Conservation (phyloP, 92 coral and sea anemone species). For the Epizoanthus stellaris region DNA sequence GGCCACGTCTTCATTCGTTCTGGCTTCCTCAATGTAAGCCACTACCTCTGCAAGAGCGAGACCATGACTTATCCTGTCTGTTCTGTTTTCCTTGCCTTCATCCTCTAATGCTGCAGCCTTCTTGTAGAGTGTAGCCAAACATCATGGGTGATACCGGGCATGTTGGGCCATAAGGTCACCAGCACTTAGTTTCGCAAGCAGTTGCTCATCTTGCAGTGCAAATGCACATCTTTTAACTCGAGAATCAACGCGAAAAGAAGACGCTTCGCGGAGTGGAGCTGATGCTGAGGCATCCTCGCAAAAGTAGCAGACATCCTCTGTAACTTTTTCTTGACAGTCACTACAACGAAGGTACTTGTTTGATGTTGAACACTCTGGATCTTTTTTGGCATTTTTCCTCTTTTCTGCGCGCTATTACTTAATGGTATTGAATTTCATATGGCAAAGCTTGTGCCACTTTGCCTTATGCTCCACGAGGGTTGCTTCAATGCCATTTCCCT, state of each 20-base stretch:
- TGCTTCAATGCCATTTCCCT: neutral
- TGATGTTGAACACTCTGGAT: neutral
- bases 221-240: neutral
- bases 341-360: neutral
- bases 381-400: neutral
- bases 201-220: neutral
- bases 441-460: constrained; percentile 15
- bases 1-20: neutral
- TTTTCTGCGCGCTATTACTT: no score
- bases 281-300: constrained; percentile 10
- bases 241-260: neutral
- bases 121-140: constrained; percentile 2
- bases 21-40: constrained; percentile 44
- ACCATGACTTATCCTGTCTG: neutral
- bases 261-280: neutral
- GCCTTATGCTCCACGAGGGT: neutral
- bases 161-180: constrained; percentile 2
- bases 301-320: neutral
- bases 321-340: neutral
- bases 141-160: neutral
- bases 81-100: neutral
- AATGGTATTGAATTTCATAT: neutral
- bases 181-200: constrained; percentile 9
- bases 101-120: neutral
- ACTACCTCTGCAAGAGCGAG: constrained; percentile 37